A percentile compares a stretch with the other conserved stretches of the same genome.
These are phyloP conservation scores for Malurus melanocephalus DNA, from an alignment of 2,113 vertebrate genomes.

Conservation along the genomic window DNA sequence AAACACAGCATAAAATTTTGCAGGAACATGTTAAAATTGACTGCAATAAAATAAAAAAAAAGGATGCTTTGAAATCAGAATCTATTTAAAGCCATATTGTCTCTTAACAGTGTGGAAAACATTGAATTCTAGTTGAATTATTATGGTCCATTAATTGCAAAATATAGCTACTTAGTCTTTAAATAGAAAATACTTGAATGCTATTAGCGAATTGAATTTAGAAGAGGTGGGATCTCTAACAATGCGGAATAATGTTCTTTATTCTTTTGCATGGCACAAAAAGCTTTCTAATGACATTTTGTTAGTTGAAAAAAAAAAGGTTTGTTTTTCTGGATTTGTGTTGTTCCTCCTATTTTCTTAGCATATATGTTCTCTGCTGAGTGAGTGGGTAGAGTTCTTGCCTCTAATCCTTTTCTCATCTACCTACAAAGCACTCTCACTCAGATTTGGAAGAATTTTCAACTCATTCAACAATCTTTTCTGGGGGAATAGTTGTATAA, in stretches of 20 bases:
- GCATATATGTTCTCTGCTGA: neutral
- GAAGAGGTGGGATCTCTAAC: slow-evolving; percentile 34
- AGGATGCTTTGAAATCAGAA: neutral
- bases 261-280: neutral
- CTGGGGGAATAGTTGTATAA: neutral
- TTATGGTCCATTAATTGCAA: slow-evolving; percentile 32
- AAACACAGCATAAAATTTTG: neutral
- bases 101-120: slow-evolving; percentile 1
- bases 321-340: neutral
- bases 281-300: neutral
- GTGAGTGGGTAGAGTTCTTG: neutral
- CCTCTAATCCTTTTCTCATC: neutral
- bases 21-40: neutral
- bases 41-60: neutral
- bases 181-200: slow-evolving; percentile 45
- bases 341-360: neutral
- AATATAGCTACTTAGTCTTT: slow-evolving; percentile 21
- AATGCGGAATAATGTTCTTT: slow-evolving; percentile 35
- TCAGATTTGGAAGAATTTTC: neutral
- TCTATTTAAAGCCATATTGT: slow-evolving; percentile 37
- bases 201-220: slow-evolving; percentile 31
- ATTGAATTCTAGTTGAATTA: slow-evolving; percentile 3
- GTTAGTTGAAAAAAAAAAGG: neutral
- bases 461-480: neutral
- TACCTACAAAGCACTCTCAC: neutral